Conservation (phyloP, 2,888 invertebrate species). For the Chymomyza caudatula region DNA sequence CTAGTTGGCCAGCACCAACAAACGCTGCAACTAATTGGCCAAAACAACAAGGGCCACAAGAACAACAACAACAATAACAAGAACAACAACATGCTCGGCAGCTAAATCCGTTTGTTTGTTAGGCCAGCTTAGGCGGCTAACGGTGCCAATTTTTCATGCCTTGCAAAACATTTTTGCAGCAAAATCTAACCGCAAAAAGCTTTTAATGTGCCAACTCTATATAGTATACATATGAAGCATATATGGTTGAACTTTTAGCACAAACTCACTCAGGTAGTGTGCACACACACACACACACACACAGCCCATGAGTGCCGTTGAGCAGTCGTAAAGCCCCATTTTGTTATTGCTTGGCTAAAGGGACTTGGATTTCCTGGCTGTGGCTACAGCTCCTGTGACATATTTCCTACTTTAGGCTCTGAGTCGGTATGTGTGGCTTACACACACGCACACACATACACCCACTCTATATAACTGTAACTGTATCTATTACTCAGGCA, state of each 20-base stretch:
- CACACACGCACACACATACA: not conserved
- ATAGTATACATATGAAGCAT: not conserved
- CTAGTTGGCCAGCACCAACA: slow-evolving; percentile 11
- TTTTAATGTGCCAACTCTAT: slow-evolving; percentile 30
- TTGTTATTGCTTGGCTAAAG: slow-evolving; percentile 6
- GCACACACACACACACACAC: not conserved
- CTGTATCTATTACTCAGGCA: slow-evolving; percentile 27
- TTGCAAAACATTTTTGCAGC: not conserved
- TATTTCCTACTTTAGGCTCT: slow-evolving; percentile 30
- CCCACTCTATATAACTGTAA: not conserved
- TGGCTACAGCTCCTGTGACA: slow-evolving; percentile 23
- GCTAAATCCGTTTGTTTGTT: not conserved
- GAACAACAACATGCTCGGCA: not conserved
- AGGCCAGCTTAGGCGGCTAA: not conserved
- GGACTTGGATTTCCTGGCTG: not conserved
- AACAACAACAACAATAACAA: not conserved
- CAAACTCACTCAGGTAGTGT: not conserved
- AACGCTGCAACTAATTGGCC: slow-evolving; percentile 41
- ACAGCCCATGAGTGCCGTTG: not conserved
- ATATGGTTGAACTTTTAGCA: not conserved
- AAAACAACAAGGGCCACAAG: slow-evolving; percentile 3
- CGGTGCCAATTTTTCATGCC: not conserved
- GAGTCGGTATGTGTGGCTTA: not conserved
- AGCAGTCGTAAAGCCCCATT: slow-evolving; percentile 49
- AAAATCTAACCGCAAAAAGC: slow-evolving; percentile 31